Percentiles rank a stretch among this genome's conserved stretches.
Evolutionary conservation across 1,140 invertebrate genomes (phyloP).

Genomic region (Heliconius congener): DNA sequence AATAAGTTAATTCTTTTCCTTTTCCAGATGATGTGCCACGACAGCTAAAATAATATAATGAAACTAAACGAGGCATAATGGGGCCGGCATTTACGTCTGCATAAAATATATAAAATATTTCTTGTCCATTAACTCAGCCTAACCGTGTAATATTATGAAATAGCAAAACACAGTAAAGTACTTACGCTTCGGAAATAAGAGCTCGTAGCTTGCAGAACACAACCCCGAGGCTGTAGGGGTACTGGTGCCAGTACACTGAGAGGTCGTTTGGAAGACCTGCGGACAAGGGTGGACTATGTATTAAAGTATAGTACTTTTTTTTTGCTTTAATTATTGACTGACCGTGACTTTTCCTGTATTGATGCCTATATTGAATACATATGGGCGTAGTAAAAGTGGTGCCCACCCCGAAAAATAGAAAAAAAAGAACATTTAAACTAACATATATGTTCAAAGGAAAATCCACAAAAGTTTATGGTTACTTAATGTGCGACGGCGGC

Average conservation of each 20-base stretch:
- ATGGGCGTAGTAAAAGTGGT: too few species aligned
- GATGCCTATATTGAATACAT: too few species aligned
- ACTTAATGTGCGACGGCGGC: too few species aligned
- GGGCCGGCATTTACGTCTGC: background rate
- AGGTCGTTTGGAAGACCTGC: constrained; percentile 94
- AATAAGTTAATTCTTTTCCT: too few species aligned
- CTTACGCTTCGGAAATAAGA: constrained; percentile 92
- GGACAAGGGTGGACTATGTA: background rate
- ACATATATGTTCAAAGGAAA: too few species aligned
- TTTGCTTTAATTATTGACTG: too few species aligned
- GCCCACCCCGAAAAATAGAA: too few species aligned
- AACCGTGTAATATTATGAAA: background rate
- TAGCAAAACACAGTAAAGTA: constrained; percentile 42
- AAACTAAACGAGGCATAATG: background rate
- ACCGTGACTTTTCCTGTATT: too few species aligned
- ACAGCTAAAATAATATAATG: background rate
- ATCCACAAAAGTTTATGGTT: too few species aligned
- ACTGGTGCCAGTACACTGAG: constrained; percentile 95
- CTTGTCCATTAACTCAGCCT: background rate
- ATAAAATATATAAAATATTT: background rate
- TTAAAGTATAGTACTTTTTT: too few species aligned
- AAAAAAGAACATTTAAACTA: too few species aligned
- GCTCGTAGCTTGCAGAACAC: constrained; percentile 92
- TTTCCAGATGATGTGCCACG: too few species aligned
- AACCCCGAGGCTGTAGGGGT: constrained; percentile 93